Base-by-base conservation (phyloP, 1,140 invertebrate genomes). In the Wasmannia auropunctata region DNA sequence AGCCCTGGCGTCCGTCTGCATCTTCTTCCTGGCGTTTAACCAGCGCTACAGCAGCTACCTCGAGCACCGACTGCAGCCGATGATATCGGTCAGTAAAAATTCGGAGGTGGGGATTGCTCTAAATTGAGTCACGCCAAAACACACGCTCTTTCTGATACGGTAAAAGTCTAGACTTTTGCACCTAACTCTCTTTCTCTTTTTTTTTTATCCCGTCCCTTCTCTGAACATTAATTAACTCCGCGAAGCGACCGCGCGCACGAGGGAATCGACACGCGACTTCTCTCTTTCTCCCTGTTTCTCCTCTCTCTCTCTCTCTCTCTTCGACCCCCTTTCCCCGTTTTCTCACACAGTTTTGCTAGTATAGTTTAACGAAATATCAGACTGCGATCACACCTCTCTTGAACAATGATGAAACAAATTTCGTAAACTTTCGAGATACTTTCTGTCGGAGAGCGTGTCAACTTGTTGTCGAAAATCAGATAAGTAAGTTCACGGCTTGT, bases 11-110 rank as follows among this genome's bases (percentile, higher is more conserved):
- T 94, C 93, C 34, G 77, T 95, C 87, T 95, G 95, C 91, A 94
- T 95, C 87, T 94, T 95, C 90, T 93, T 95, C 89, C 79, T 95
- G 87, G 93, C 93, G 19, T 92, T 95, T 89, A 95, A 94, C 91
- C 95, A 95, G 85, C 93, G 93, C 28, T 94, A 93, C 81, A 94
- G 92, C 89, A 94, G 90, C 90, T 94, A 94, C 86, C 91, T 95
- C 70, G 94, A 95, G 84, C 93, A 94, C 90, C 94, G 92, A 70
- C 87, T 95, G 67, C 93, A 94, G 87, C 94, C 94, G 49, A 88
- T 95, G 63, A 87, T 94, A 92, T 93, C 94, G 92, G 95, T 95
- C 72, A 94, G 93, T 93, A 93, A 87, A 87, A 86, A 91, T 85
- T 88, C 77, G 84, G 85, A 86, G 85, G 83, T 91, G 88, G 88